These are phyloP conservation scores for Misgurnus anguillicaudatus DNA, from an alignment of 2,113 vertebrate species.

Conservation along the genomic window DNA sequence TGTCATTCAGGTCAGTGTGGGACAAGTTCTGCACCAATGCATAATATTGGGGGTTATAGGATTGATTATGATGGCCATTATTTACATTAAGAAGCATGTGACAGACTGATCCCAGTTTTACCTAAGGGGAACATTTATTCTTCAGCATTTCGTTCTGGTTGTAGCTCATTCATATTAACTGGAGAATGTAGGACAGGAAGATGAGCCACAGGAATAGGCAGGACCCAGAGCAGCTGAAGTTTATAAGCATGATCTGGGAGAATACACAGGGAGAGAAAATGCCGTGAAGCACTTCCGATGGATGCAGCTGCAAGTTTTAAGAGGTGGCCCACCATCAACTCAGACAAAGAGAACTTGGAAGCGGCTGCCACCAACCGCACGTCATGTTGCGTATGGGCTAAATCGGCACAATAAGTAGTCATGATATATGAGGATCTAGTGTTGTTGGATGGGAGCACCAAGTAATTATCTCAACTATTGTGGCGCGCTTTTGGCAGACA, in stretches of 20 bases:
- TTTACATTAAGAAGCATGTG: not conserved
- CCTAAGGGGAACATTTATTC: not conserved
- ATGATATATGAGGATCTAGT: conserved; percentile 30
- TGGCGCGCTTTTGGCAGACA: conserved; percentile 24
- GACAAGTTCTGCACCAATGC: not conserved
- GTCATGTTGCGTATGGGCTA: not conserved
- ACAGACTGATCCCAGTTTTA: conserved; percentile 24
- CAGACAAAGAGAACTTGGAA: conserved; percentile 18
- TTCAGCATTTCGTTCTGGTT: not conserved
- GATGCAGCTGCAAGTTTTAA: conserved; percentile 45
- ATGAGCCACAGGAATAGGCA: conserved; percentile 4
- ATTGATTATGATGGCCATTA: not conserved
- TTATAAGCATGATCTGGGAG: not conserved
- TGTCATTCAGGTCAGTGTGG: not conserved
- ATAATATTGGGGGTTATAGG: not conserved
- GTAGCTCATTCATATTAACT: conserved; percentile 35
- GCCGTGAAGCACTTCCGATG: conserved; percentile 1
- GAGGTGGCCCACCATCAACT: not conserved
- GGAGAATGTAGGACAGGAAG: conserved; percentile 20
- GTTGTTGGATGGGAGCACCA: conserved; percentile 28
- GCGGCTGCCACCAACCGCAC: conserved; percentile 16
- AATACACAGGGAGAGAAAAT: not conserved
- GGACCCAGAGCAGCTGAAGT: not conserved
- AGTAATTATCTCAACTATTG: conserved; percentile 42
- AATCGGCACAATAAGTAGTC: conserved; percentile 32